Percentiles rank a stretch among this genome's conserved stretches.
Conservation (phyloP, 1,140 invertebrate species). For the Coenobita brevimanus region DNA sequence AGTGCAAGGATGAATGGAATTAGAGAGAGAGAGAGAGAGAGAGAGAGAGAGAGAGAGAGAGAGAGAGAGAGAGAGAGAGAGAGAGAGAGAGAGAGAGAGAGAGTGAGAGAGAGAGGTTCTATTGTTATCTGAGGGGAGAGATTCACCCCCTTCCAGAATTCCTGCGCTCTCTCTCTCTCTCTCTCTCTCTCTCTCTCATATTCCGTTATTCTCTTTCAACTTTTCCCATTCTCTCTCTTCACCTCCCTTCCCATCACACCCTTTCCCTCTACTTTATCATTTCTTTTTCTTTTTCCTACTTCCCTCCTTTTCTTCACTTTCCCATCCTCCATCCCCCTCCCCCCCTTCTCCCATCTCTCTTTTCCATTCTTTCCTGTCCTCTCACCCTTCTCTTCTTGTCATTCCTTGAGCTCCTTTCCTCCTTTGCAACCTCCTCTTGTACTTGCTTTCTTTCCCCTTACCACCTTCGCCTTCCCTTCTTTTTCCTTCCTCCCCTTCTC, state of each 20-base stretch:
- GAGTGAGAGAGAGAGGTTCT: not conserved
- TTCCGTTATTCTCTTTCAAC: no score
- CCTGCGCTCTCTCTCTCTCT: no score
- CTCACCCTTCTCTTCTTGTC: not conserved
- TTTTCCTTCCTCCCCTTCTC: not conserved
- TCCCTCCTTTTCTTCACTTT: not conserved
- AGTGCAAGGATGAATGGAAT: not conserved
- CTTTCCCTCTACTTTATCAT: not conserved
- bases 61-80: constrained; percentile 28
- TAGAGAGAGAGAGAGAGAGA: not conserved
- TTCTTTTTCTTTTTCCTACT: not conserved
- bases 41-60: constrained; percentile 26
- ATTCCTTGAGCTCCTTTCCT: not conserved
- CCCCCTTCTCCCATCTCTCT: not conserved
- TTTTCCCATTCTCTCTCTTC: not conserved
- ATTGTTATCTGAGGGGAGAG: no score
- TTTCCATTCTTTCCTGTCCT: not conserved
- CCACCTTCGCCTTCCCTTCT: not conserved
- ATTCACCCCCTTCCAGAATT: no score
- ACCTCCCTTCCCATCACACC: not conserved
- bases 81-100: constrained; percentile 14
- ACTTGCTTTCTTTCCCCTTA: not conserved
- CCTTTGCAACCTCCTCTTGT: not conserved
- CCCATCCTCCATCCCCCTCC: not conserved
- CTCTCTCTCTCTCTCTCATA: not conserved